Percentiles rank a stretch among this genome's conserved stretches.
Evolutionary conservation across 2,888 invertebrate species (phyloP).

Genomic region (Tipula confusa): DNA sequence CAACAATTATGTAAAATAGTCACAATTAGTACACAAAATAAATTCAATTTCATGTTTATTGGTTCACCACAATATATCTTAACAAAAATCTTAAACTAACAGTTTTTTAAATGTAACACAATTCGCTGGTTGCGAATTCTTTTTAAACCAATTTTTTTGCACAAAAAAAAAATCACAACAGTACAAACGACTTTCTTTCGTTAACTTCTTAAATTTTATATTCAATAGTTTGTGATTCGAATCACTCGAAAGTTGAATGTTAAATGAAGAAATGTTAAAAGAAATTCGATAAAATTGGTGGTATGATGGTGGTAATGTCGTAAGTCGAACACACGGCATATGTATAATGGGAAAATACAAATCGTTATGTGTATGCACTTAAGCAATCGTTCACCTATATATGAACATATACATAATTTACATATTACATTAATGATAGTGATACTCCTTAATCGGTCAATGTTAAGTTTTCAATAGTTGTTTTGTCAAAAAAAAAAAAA

Average conservation of each 20-base stretch:
- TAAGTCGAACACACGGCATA: neutral
- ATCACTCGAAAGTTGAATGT: neutral
- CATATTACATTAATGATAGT: neutral
- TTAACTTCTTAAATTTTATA: neutral
- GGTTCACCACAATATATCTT: neutral
- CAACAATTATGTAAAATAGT: neutral
- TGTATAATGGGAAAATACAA: neutral
- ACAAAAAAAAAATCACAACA: neutral
- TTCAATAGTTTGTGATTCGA: neutral
- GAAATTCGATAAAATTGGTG: neutral
- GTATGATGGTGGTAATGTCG: neutral
- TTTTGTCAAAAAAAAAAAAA: too few species aligned
- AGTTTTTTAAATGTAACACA: too few species aligned
- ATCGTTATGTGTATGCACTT: neutral
- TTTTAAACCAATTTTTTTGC: neutral
- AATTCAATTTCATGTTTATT: neutral
- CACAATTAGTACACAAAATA: neutral
- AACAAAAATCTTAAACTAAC: too few species aligned
- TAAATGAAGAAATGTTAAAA: conserved; percentile 3
- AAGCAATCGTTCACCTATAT: conserved; percentile 5
- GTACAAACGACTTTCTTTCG: neutral
- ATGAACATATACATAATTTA: neutral
- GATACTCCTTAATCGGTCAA: neutral
- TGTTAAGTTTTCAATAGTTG: neutral
- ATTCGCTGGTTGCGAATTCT: neutral